These are phyloP conservation scores for Rhabdomys dilectus DNA, from an alignment of 2,113 vertebrate species.

Conservation along the genomic window DNA sequence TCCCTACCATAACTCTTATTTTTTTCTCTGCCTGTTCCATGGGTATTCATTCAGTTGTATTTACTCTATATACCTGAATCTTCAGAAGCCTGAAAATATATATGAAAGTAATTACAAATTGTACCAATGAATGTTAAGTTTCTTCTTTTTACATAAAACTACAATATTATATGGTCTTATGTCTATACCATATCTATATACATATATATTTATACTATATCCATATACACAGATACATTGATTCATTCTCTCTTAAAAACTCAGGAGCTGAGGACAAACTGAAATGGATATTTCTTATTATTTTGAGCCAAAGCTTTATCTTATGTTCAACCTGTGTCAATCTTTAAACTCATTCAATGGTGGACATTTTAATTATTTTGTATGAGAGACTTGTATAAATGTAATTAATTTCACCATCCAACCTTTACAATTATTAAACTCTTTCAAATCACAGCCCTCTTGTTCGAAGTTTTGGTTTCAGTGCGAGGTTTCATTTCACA, in stretches of 20 bases:
- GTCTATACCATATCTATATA: background rate
- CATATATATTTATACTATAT: no score
- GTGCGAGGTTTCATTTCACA: slow-evolving; percentile 86
- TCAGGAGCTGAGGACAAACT: background rate
- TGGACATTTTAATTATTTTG: slow-evolving; percentile 95
- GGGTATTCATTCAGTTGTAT: background rate
- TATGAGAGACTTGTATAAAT: slow-evolving; percentile 95
- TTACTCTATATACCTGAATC: background rate
- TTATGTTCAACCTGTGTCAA: slow-evolving; percentile 91
- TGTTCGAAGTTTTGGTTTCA: slow-evolving; percentile 59
- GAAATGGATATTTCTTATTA: background rate
- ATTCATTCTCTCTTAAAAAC: background rate
- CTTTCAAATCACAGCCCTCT: slow-evolving; percentile 43
- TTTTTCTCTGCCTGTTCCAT: background rate
- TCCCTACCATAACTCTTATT: background rate
- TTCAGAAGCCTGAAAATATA: background rate
- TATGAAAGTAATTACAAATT: background rate
- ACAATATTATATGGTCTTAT: background rate
- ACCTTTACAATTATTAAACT: slow-evolving; percentile 54
- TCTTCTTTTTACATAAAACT: slow-evolving; percentile 3
- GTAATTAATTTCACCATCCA: slow-evolving; percentile 82
- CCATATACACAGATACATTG: background rate
- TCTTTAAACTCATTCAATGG: slow-evolving; percentile 93
- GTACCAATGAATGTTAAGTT: background rate
- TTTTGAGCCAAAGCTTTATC: slow-evolving; percentile 90